These are phyloP conservation scores for Cecidostiba fungosa DNA, from an alignment of 2,888 invertebrate species.

Conservation along the genomic window DNA sequence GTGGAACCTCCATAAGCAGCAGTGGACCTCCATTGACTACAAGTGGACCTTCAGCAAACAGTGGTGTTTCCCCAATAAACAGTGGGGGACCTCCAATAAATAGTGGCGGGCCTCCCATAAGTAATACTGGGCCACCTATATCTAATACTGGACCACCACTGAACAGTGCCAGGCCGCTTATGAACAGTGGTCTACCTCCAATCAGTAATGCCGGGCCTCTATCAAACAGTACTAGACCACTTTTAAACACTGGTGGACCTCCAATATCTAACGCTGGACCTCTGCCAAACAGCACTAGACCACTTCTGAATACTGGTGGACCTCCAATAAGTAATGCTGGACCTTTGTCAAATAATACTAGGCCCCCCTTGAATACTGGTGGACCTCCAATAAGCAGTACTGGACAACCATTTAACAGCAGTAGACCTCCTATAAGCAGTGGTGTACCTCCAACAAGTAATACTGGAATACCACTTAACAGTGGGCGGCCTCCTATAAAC, in stretches of 20 bases:
- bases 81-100: neutral
- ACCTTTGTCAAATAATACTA: neutral
- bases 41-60: neutral
- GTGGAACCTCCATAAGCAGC: neutral
- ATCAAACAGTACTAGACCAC: constrained; percentile 17
- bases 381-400: constrained; percentile 25
- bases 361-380: neutral
- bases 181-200: constrained; percentile 19
- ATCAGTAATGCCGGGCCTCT: constrained; percentile 5
- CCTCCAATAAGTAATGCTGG: constrained; percentile 16
- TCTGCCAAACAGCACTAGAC: constrained; percentile 4
- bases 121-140: neutral
- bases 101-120: constrained; percentile 21
- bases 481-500: neutral
- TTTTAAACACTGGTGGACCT: constrained; percentile 19
- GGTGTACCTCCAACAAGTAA: constrained; percentile 27
- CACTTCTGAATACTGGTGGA: neutral
- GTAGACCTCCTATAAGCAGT: neutral
- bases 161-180: constrained; percentile 2
- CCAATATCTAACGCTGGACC: constrained; percentile 1
- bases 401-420: neutral
- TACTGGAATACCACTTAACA: neutral
- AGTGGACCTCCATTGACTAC: neutral
- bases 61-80: neutral
- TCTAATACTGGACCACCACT: neutral